Conservation (phyloP, 1,140 invertebrate species). For the Heterodera carotae region DNA sequence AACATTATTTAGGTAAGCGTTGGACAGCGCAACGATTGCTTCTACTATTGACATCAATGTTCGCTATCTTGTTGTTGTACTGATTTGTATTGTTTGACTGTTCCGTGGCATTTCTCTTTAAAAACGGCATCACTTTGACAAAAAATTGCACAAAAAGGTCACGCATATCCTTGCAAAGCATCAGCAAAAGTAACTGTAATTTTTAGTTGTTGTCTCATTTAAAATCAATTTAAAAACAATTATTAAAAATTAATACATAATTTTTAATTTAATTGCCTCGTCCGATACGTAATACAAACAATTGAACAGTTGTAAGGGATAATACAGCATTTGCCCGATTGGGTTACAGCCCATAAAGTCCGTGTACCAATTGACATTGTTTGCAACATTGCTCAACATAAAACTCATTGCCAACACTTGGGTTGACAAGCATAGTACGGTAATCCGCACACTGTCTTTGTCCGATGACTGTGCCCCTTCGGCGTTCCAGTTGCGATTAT, state of each 20-base stretch:
- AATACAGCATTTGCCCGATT: background rate
- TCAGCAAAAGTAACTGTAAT: too few relatives aligned
- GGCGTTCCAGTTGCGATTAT: background rate
- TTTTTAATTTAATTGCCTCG: background rate
- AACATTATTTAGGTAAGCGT: too few relatives aligned
- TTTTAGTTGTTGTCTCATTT: too few relatives aligned
- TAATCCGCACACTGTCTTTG: background rate
- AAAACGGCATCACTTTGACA: too few relatives aligned
- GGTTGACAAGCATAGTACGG: background rate
- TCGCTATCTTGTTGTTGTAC: too few relatives aligned
- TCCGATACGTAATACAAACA: background rate
- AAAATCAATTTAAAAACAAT: background rate
- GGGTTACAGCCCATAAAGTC: background rate
- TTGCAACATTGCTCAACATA: background rate
- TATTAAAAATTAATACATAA: background rate
- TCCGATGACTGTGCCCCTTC: background rate
- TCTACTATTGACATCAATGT: too few relatives aligned
- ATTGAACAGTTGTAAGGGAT: background rate
- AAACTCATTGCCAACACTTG: background rate
- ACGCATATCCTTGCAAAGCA: too few relatives aligned
- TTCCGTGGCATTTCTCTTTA: too few relatives aligned
- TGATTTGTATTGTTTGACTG: too few relatives aligned
- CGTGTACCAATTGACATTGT: background rate
- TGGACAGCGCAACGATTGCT: too few relatives aligned
- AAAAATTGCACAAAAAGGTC: too few relatives aligned